Conservation (phyloP, 2,888 invertebrate species). For the Crossocerus cetratus region DNA sequence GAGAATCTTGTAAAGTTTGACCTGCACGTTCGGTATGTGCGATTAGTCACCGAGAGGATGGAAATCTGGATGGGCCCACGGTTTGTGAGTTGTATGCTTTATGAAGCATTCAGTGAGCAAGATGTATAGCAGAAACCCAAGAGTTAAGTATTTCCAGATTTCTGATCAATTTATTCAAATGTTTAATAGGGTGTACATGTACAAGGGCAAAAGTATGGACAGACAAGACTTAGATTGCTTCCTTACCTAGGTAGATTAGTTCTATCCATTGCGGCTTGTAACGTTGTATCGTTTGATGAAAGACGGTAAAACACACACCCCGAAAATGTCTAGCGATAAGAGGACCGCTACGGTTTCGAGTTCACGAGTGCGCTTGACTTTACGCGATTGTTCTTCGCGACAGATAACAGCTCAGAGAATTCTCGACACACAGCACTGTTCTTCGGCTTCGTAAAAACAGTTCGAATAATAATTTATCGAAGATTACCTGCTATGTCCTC, state of each 20-base stretch:
- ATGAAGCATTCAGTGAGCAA: slow-evolving; percentile 57
- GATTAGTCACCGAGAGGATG: slow-evolving; percentile 67
- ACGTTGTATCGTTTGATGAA: slow-evolving; percentile 47
- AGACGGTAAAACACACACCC: slow-evolving; percentile 48
- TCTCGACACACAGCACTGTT: slow-evolving; percentile 13
- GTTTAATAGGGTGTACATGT: slow-evolving; percentile 72
- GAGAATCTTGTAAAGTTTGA: slow-evolving; percentile 36
- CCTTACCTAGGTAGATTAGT: slow-evolving; percentile 69
- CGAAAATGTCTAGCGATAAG: slow-evolving; percentile 36
- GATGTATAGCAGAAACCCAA: slow-evolving; percentile 71
- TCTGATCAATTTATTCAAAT: slow-evolving; percentile 74
- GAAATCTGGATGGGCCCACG: slow-evolving; percentile 69
- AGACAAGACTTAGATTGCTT: slow-evolving; percentile 68
- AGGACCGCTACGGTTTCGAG: slow-evolving; percentile 34
- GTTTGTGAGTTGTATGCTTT: slow-evolving; percentile 51
- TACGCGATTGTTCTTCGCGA: slow-evolving; percentile 11
- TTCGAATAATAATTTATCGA: slow-evolving; percentile 66
- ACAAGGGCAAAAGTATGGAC: slow-evolving; percentile 71
- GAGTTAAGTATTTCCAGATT: slow-evolving; percentile 72
- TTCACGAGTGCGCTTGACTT: slow-evolving; percentile 42
- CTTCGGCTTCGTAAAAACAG: slow-evolving; percentile 15
- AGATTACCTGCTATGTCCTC: slow-evolving; percentile 71
- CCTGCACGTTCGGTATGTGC: slow-evolving; percentile 40
- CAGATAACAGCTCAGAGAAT: slow-evolving; percentile 3
- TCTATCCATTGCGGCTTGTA: slow-evolving; percentile 63